Evolutionary conservation across 1,140 invertebrate genomes (phyloP), one percentile per base, ranked within the genome.

Genomic region (Venustaconcha ellipsiformis): DNA sequence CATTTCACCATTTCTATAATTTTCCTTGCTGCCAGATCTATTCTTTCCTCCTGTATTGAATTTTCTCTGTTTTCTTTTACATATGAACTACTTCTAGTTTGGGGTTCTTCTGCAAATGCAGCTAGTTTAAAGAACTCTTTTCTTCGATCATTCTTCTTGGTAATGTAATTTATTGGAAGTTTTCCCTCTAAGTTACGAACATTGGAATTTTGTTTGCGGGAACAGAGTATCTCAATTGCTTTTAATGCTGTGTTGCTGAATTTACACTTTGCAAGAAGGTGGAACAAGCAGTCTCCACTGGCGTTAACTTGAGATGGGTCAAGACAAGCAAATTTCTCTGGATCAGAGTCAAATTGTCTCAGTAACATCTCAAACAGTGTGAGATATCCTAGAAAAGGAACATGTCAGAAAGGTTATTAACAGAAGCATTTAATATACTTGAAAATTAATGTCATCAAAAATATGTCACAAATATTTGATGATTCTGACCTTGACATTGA

Each of bases 151-250:
- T 80, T 84, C 30, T 81, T 83, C 48, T 72, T 80, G 17, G 74
- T 82, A 2, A 87, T 66, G 70, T 83, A 84, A 23, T 85, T 66
- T 18, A 78, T 73, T 0, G 86, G 80, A 2, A 83, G 67, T 67
- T 82, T 85, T 4, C 80, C 81, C 17, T 82, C 80, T n/a, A 72
- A 76, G 72, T 87, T 84, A 57, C 65, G 69, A 1, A 81, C 66
- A 18, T 81, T 65, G 20, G 82, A 80, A 18, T 74, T 78, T 1
- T 85, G 57, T 30, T 81, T 79, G 30, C 72, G 64, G 15, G 80
- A 77, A 74, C 82, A 83, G 0, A 86, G 75, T 13, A 83, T 59
- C 67, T 85, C 82, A n/a, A 82, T 80, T 11, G 83, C 80, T 77
- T 81, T 81, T 58, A 82, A 74, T 37, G 81, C 81, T 30, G 78